Percentiles rank a stretch among this genome's conserved stretches.
phyloP scores from a whole-genome alignment of 2,113 vertebrate genomes.

The Mirounga angustirostris region DNA sequence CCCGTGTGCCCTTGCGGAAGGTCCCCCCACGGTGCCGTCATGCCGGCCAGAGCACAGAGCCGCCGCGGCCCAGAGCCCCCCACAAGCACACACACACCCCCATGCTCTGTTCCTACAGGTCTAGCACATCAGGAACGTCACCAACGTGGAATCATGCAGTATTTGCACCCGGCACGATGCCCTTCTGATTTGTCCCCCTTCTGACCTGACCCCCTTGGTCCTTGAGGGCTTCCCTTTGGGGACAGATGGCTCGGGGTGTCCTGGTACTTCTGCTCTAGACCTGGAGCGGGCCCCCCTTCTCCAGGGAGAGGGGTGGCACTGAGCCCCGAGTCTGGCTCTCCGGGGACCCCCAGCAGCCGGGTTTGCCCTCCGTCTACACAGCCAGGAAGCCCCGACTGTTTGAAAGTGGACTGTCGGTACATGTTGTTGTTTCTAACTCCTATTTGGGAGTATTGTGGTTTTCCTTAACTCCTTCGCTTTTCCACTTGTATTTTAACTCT shows the following conservation, averaged over 20 bases:
- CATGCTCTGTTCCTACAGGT: not conserved
- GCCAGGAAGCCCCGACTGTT: not conserved
- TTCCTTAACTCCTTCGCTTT: not conserved
- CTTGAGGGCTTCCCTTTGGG: not conserved
- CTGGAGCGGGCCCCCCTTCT: not conserved
- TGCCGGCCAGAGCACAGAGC: too few species aligned
- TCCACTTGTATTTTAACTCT: not conserved
- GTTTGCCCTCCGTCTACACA: not conserved
- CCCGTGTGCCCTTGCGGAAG: not conserved
- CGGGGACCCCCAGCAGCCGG: accelerated
- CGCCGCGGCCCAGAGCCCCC: not conserved
- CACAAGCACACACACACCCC: not conserved
- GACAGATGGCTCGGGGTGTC: not conserved
- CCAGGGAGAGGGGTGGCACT: not conserved
- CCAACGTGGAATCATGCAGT: accelerated
- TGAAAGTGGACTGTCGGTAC: too few species aligned
- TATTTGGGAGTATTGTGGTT: not conserved
- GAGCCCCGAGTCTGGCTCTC: not conserved
- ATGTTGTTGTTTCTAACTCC: not conserved
- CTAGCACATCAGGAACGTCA: not conserved
- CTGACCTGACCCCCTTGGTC: not conserved
- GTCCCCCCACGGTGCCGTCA: accelerated
- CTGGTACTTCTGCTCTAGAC: not conserved
- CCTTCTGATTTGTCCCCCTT: not conserved
- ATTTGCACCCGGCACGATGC: not conserved